Evolutionary conservation across 2,797 vertebrate species (phyloP), one percentile per base, ranked within the genome.

Genomic region (Sebastes trivittatus): DNA sequence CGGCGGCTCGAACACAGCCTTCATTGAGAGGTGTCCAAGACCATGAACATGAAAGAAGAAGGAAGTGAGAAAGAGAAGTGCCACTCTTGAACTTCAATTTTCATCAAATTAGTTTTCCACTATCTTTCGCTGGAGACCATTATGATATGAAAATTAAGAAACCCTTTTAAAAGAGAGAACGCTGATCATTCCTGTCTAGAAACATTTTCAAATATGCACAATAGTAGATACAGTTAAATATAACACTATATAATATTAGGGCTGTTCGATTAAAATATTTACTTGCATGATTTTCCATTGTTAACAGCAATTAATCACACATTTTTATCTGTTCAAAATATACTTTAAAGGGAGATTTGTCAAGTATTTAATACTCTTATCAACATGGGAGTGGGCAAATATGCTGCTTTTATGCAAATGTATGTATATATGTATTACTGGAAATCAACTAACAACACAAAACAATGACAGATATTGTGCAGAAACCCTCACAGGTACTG

Each of bases 11-110:
- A 67, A 68, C 65, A 34, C 22, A 54, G 77, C 20, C 64, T 85
- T 88, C 84, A 88, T 79, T 75, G 83, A 65, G 23, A 77, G 54
- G 1, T 2, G 7, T 72, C 62, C 27, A 38, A 70, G 79, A 14
- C 55, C 25, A 38, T 65, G 74, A 83, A 77, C 46, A 60, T 58
- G 34, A 81, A 74, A 70, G 11, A 36, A 25, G 46, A 27, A 34
- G 5, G 65, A 66, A 70, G 38, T 2, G 64, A 67, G 62, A 68
- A 62, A 67, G 65, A 58, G 68, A 54, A 62, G 3, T 16, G 5
- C 4, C 11, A 46, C 38, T 60, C 61, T 77, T 56, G 9, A 74
- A 64, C 5, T 72, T 74, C 36, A 42, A 29, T 67, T 66, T 75
- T 72, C 18, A 71, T 52, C 7, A 52, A 46, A 77, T 60, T 5